Evolutionary conservation across 2,797 vertebrate genomes (phyloP), one percentile per base, ranked within the genome.

Genomic region (Lemur catta): DNA sequence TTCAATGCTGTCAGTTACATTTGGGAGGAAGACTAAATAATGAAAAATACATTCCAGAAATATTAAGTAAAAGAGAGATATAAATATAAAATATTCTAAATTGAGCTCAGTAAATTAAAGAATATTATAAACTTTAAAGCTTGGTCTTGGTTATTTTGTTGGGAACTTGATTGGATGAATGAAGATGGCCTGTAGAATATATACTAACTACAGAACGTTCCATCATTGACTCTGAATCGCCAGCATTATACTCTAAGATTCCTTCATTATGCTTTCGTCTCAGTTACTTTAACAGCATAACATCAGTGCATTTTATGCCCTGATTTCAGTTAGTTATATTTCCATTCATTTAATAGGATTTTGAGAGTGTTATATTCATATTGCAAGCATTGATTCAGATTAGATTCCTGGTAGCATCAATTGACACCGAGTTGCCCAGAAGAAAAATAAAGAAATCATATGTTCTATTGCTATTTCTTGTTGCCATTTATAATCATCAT

Each of bases 401-500:
- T 55, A 91, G 61, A 91, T 79, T 95, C 24, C 46, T 63, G 28
- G 33, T 85, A 92, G 28, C 12, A 91, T 93, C 43, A 82, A 69
- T 79, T 92, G 35, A 63, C 84, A 82, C 78, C 33, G 43, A 74
- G 35, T 35, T 89, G 0, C 38, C 14, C 43, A 69, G 48, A 69
- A 91, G 69, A 93, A 95, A 92, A 82, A 59, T 46, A 75, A 41
- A 80, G n/a, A 85, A 78, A 86, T 82, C 33, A 79, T 74, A 80
- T 76, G 10, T 75, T 71, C n/a, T 79, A 28, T 43, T 94, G 81
- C 26, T 93, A 71, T 95, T 97, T 84, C 24, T 90, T 65, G 18
- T 93, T 86, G 84, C 48, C 48, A 75, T 59, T 75, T 91, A 57
- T 55, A 65, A 75, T 84, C 33, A 81, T 80, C 46, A 94, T 46